Evolutionary conservation across 2,888 invertebrate species (phyloP).

Genomic region (Trissolcus brochymenae): DNA sequence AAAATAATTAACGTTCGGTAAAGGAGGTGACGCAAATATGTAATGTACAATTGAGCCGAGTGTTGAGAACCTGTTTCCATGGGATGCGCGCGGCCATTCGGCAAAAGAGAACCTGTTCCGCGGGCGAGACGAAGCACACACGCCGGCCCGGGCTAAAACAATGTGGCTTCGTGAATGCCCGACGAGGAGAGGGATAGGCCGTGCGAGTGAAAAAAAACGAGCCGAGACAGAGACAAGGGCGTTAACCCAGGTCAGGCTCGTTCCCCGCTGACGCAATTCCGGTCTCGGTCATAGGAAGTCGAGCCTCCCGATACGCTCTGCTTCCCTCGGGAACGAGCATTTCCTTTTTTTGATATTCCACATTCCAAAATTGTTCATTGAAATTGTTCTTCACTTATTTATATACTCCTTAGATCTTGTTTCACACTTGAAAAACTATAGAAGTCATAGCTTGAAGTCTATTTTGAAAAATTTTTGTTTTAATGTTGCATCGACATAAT

Average conservation of each 20-base stretch:
- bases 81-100: slow-evolving; percentile 46
- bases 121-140: slow-evolving; percentile 36
- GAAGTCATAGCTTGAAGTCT: no score
- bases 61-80: slow-evolving; percentile 60
- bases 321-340: slow-evolving; percentile 40
- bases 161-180: slow-evolving; percentile 45
- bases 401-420: no score
- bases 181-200: slow-evolving; percentile 10
- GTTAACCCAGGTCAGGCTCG: slow-evolving; percentile 59
- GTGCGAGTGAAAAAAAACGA: slow-evolving; percentile 30
- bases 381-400: no score
- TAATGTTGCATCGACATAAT: no score
- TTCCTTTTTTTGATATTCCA: slow-evolving; percentile 33
- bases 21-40: slow-evolving; percentile 42
- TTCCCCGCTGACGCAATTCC: slow-evolving; percentile 57
- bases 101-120: slow-evolving; percentile 57
- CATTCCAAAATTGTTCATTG: background rate
- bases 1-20: slow-evolving; percentile 43
- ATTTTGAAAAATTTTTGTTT: no score
- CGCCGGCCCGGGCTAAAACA: slow-evolving; percentile 52
- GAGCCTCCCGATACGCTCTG: slow-evolving; percentile 54
- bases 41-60: slow-evolving; percentile 30
- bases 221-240: slow-evolving; percentile 47
- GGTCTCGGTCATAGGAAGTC: slow-evolving; percentile 56
- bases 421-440: no score